These are phyloP conservation scores for Ips typographus DNA, from an alignment of 1,140 invertebrate genomes.

Conservation along the genomic window DNA sequence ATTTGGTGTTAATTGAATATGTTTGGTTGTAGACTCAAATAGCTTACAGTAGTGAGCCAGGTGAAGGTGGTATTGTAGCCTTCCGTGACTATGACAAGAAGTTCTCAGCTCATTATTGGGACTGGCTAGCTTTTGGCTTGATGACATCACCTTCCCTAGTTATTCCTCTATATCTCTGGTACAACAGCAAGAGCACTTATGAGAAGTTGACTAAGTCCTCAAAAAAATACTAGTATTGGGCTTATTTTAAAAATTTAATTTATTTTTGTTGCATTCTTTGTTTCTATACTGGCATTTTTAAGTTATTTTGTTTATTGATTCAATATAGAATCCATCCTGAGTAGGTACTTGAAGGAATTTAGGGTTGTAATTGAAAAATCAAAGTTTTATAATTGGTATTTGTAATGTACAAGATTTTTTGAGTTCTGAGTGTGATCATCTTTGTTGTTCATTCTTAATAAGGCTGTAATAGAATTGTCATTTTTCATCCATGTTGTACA, in stretches of 20 bases:
- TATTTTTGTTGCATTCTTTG: conserved; percentile 13
- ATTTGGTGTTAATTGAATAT: not conserved
- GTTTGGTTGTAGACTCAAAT: conserved; percentile 67
- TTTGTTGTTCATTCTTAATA: too few species aligned
- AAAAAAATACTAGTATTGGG: conserved; percentile 58
- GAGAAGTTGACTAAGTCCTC: conserved; percentile 71
- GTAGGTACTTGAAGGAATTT: too few species aligned
- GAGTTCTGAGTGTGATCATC: too few species aligned
- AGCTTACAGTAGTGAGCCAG: conserved; percentile 92
- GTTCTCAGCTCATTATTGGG: conserved; percentile 96
- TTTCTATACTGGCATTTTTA: not conserved
- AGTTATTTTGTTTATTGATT: conserved; percentile 2
- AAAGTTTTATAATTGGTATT: too few species aligned
- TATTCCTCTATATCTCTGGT: conserved; percentile 95
- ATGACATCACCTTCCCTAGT: conserved; percentile 93
- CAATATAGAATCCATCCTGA: not conserved
- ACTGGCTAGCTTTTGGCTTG: conserved; percentile 95
- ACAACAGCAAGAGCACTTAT: conserved; percentile 92
- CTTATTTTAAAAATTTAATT: conserved; percentile 16
- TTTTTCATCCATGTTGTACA: too few species aligned
- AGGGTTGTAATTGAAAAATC: too few species aligned
- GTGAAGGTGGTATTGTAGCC: conserved; percentile 93
- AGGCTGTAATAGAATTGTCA: too few species aligned
- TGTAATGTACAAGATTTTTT: too few species aligned
- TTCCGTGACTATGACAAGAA: conserved; percentile 96